Conservation (phyloP, 2,113 vertebrate genomes). For the Gymnorhina tibicen region DNA sequence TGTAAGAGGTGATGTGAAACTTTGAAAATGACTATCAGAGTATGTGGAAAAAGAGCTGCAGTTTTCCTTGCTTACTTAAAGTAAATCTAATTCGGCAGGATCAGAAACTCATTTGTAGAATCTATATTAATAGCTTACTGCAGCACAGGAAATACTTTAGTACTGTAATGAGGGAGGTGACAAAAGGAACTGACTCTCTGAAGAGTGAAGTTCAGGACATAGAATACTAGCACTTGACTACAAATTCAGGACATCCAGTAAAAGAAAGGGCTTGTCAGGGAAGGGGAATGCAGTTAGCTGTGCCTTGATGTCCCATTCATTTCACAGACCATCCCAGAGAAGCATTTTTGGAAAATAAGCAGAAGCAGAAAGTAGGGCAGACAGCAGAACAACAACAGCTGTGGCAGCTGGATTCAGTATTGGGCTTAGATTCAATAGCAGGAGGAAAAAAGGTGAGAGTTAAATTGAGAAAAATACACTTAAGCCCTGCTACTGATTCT, state of each 20-base stretch:
- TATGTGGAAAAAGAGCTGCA: neutral
- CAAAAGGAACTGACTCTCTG: neutral
- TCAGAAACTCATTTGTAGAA: neutral
- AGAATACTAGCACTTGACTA: neutral
- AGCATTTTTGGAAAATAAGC: slow-evolving; percentile 52
- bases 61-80: neutral
- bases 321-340: slow-evolving; percentile 46
- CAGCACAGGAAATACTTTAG: neutral
- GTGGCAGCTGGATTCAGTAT: slow-evolving; percentile 29
- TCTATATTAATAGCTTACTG: neutral
- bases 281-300: slow-evolving; percentile 42
- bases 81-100: neutral
- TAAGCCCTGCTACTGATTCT: neutral
- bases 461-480: neutral
- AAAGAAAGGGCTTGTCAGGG: neutral
- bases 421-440: slow-evolving; percentile 40
- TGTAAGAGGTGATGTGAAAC: neutral
- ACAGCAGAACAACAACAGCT: slow-evolving; percentile 43
- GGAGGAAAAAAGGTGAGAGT: slow-evolving; percentile 18
- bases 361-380: slow-evolving; percentile 49
- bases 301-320: slow-evolving; percentile 31
- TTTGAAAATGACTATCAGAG: neutral
- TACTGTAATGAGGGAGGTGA: neutral
- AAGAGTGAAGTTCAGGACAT: neutral
- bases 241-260: neutral